Conservation (phyloP, 2,113 vertebrate genomes). For the Nycticryphes semicollaris region DNA sequence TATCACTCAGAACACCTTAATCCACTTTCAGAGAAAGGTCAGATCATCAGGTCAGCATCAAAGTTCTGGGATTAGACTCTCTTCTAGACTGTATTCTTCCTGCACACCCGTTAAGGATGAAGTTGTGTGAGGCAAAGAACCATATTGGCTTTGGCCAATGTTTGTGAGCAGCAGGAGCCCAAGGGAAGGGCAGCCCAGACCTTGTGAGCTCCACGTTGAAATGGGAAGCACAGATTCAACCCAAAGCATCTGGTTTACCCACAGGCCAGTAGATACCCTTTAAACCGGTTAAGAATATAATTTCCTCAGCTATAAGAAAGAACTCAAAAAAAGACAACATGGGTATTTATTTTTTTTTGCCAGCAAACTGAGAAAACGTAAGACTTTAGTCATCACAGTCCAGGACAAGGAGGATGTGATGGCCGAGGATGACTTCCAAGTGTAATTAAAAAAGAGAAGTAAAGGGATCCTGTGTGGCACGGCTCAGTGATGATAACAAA, state of each 20-base stretch:
- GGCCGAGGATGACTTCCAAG: not conserved
- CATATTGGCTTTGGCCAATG: not conserved
- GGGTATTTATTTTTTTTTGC: not conserved
- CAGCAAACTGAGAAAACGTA: not conserved
- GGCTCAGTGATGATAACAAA: not conserved
- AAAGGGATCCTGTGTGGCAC: not conserved
- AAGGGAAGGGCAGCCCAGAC: not conserved
- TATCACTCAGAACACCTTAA: not conserved
- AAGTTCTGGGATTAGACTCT: not conserved
- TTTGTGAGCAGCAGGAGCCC: not conserved
- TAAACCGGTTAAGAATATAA: not conserved
- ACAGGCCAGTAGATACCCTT: not conserved
- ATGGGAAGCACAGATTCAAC: not conserved
- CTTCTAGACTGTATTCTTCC: not conserved
- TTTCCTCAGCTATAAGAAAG: not conserved
- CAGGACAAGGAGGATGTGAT: not conserved
- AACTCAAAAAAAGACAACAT: not conserved
- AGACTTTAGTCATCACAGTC: not conserved
- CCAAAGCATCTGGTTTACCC: not conserved
- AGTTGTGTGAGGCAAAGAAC: not conserved
- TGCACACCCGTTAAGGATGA: not conserved
- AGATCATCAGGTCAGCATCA: not conserved
- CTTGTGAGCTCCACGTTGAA: not conserved
- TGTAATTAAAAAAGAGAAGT: not conserved
- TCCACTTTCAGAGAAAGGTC: not conserved